Percentiles rank a stretch among this genome's conserved stretches.
phyloP scores from a whole-genome alignment of 1,140 invertebrate species.

The Lucilia cuprina region DNA sequence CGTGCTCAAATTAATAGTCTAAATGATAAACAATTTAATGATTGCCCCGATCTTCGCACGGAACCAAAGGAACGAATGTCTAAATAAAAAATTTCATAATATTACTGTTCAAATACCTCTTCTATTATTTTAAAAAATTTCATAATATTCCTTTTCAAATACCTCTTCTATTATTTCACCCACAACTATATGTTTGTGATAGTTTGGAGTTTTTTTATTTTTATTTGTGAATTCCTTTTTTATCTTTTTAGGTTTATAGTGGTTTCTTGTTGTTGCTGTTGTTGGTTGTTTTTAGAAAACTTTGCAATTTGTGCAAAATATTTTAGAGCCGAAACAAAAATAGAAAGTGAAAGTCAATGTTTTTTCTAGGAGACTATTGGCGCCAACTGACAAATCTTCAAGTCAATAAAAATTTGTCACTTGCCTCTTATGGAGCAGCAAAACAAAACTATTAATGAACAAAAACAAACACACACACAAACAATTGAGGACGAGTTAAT shows the following conservation, averaged over 20 bases:
- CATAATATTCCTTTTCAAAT: too few species aligned
- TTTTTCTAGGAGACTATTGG: neutral
- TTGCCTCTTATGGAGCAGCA: neutral
- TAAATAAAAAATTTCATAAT: too few species aligned
- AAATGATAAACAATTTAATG: too few species aligned
- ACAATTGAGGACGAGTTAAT: neutral
- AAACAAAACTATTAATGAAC: neutral
- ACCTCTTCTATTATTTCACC: too few species aligned
- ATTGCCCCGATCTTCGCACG: too few species aligned
- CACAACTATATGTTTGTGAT: neutral
- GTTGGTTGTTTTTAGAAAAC: neutral
- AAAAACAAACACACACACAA: neutral
- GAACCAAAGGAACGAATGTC: too few species aligned
- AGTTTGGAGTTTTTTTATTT: too few species aligned
- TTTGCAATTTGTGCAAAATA: neutral
- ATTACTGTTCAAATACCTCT: too few species aligned
- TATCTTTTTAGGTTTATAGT: neutral
- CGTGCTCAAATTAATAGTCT: too few species aligned
- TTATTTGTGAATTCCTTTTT: too few species aligned
- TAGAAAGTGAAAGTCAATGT: conserved; percentile 15
- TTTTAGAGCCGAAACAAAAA: neutral
- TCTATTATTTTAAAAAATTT: too few species aligned
- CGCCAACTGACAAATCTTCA: conserved; percentile 24
- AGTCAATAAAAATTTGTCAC: conserved; percentile 21
- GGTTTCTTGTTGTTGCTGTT: neutral